Percentiles rank a stretch among this genome's conserved stretches.
phyloP scores from a whole-genome alignment of 2,888 invertebrate species.

The Peribatodes rhomboidaria region DNA sequence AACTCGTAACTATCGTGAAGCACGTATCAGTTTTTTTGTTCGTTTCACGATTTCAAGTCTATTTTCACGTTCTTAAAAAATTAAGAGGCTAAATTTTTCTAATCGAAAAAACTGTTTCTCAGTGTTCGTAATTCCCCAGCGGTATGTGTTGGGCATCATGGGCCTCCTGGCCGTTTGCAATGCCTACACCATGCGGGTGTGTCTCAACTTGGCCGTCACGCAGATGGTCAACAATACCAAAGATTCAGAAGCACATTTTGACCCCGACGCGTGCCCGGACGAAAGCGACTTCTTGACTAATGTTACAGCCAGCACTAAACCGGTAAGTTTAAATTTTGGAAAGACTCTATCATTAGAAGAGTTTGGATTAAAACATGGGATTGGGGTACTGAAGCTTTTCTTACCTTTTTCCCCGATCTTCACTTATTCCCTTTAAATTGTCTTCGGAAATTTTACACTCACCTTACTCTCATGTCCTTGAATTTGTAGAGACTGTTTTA shows the following conservation, averaged over 20 bases:
- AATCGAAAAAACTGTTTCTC: constrained; percentile 62
- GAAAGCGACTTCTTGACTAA: constrained; percentile 69
- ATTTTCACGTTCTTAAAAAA: too few relatives aligned
- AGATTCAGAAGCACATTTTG: constrained; percentile 66
- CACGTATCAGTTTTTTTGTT: too few relatives aligned
- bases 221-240: constrained; percentile 87
- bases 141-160: constrained; percentile 91
- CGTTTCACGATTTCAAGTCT: too few relatives aligned
- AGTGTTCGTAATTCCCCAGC: constrained; percentile 89
- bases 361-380: neutral
- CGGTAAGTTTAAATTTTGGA: constrained; percentile 60
- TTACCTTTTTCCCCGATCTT: too few relatives aligned
- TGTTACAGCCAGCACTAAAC: constrained; percentile 69
- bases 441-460: too few relatives aligned
- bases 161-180: constrained; percentile 91
- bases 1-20: too few relatives aligned
- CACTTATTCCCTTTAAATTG: too few relatives aligned
- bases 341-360: neutral
- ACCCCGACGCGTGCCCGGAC: constrained; percentile 77
- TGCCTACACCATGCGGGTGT: constrained; percentile 92
- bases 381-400: too few relatives aligned
- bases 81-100: constrained; percentile 35
- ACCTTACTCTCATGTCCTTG: too few relatives aligned
- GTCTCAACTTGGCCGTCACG: constrained; percentile 90
- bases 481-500: too few relatives aligned